phyloP scores from a whole-genome alignment of 2,113 vertebrate genomes.

The Lamprotornis superbus region DNA sequence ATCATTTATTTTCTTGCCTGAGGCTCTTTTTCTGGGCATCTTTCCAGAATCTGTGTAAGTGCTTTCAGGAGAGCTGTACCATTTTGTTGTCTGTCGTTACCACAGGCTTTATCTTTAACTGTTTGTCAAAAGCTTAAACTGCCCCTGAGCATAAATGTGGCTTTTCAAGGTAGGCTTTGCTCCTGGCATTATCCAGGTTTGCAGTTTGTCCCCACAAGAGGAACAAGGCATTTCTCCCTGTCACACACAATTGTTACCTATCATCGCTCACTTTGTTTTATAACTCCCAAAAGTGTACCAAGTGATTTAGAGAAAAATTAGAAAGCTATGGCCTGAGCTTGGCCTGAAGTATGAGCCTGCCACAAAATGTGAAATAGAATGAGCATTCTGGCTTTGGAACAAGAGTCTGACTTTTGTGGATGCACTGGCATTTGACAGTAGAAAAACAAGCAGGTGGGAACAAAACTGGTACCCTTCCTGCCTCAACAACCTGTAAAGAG shows the following conservation, averaged over 20 bases:
- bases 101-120: conserved; percentile 22
- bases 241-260: neutral
- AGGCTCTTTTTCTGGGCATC: neutral
- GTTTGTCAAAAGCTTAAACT: conserved; percentile 31
- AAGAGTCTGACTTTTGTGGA: neutral
- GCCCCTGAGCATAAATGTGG: neutral
- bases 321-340: neutral
- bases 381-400: neutral
- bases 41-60: conserved; percentile 12
- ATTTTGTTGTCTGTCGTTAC: conserved; percentile 35
- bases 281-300: neutral
- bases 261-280: conserved; percentile 13
- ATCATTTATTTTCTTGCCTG: neutral
- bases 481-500: neutral
- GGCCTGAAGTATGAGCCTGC: neutral
- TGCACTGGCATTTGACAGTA: neutral
- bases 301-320: conserved; percentile 31
- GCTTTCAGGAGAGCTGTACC: conserved; percentile 12
- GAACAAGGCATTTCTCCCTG: neutral
- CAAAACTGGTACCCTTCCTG: neutral
- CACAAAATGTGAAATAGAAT: neutral
- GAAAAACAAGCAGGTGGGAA: neutral
- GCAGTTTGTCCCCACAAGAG: neutral
- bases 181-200: neutral
- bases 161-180: neutral